Evolutionary conservation across 2,113 vertebrate species (phyloP).

Genomic region (Uria aalge): DNA sequence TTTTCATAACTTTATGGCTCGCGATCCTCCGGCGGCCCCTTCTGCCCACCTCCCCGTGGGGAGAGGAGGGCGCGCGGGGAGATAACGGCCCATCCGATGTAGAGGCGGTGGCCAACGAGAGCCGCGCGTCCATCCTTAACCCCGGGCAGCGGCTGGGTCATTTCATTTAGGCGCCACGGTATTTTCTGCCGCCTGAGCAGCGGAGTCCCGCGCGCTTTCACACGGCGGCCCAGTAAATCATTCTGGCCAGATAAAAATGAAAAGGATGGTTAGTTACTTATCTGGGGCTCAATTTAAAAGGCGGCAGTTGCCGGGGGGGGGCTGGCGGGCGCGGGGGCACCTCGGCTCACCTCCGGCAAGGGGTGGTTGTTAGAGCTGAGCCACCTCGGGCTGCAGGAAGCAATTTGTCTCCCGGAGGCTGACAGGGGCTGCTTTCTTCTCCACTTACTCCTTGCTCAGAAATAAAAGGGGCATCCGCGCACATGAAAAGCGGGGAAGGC

Average conservation of each 20-base stretch:
- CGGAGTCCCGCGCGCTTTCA: not conserved
- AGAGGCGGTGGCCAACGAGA: not conserved
- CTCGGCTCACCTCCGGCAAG: slow-evolving; percentile 12
- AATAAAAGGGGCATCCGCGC: slow-evolving; percentile 56
- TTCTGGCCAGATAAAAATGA: slow-evolving; percentile 18
- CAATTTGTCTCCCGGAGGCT: slow-evolving; percentile 43
- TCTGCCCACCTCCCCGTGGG: not conserved
- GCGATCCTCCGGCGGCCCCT: not conserved
- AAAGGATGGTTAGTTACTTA: not conserved
- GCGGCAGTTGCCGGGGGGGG: not conserved
- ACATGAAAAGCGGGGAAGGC: slow-evolving; percentile 59
- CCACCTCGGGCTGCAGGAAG: slow-evolving; percentile 35
- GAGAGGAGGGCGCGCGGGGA: not conserved
- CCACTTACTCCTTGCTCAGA: slow-evolving; percentile 48
- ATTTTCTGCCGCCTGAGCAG: not conserved
- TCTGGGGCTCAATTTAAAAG: not conserved
- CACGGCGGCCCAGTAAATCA: not conserved
- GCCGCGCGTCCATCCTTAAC: not conserved
- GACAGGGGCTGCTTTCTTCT: slow-evolving; percentile 51
- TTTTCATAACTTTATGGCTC: not conserved
- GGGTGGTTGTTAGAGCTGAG: slow-evolving; percentile 10
- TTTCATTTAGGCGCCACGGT: not conserved
- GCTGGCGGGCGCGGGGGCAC: not conserved
- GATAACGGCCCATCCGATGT: not conserved
- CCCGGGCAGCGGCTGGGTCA: not conserved